Evolutionary conservation across 2,113 vertebrate genomes (phyloP).

Genomic region (Sebastes schlegelii): DNA sequence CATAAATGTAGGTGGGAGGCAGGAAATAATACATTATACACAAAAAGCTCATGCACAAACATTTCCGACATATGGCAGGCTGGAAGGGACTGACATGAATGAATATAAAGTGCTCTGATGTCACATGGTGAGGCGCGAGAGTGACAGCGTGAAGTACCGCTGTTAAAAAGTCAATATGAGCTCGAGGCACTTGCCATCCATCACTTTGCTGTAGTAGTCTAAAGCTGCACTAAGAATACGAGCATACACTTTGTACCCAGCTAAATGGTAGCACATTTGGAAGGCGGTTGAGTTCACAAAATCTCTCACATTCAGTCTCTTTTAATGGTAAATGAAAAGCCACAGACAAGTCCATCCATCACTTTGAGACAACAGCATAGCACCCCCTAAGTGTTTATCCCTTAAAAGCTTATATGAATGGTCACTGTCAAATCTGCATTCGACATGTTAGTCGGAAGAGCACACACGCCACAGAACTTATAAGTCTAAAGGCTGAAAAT

Average conservation of each 20-base stretch:
- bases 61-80: not conserved
- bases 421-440: too few relatives aligned
- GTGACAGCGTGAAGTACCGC: slow-evolving; percentile 55
- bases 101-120: slow-evolving; percentile 51
- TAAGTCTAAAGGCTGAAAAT: too few relatives aligned
- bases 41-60: not conserved
- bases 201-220: slow-evolving; percentile 26
- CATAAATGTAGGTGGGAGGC: slow-evolving; percentile 4
- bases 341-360: not conserved
- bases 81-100: slow-evolving; percentile 24
- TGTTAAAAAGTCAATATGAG: slow-evolving; percentile 57
- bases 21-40: slow-evolving; percentile 1
- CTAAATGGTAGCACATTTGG: not conserved
- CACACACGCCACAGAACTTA: too few relatives aligned
- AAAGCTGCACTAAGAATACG: not conserved
- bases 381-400: not conserved
- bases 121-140: slow-evolving; percentile 41
- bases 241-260: not conserved
- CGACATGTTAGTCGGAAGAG: too few relatives aligned
- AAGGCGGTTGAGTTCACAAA: not conserved
- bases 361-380: not conserved
- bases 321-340: not conserved
- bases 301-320: not conserved
- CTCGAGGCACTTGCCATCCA: slow-evolving; percentile 52
- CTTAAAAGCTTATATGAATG: not conserved